Base-by-base conservation (phyloP, 2,797 vertebrate species). In the Etheostoma nigrum region DNA sequence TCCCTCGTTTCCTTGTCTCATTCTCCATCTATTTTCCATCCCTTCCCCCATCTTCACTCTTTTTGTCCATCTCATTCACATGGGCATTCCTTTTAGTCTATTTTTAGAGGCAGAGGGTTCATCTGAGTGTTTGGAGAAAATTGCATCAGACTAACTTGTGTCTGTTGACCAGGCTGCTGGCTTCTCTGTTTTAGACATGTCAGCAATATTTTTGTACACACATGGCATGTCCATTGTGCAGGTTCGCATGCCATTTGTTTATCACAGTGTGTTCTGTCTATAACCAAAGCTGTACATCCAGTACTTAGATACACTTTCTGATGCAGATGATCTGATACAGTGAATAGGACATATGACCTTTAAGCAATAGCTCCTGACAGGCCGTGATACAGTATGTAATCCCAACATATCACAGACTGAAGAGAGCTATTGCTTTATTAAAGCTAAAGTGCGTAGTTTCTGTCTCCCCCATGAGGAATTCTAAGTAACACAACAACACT, bases 21-120 rank as follows among this genome's bases (percentile, higher is more conserved):
- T 40, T 72, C 54, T 67, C 23, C 11, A 7, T 47, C 15, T 27
- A 40, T 52, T 4, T 48, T 45, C 53, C 10, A 21, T 16, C 64
- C 57, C 65, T 49, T 42, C 64, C 47, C 67, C 72, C 65, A 47
- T 45, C 49, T 21, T 58, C 25, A 27, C 54, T 61, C 54, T 55
- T 76, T 84, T 36, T 72, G 59, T 72, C 72, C 78, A 82, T 47
- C 61, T 67, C 57, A 27, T 66, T 68, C 76, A 71, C 65, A 71
- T 2, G 75, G 74, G 75, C 79, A 82, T 85, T 82, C 76, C 76
- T 70, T 74, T 77, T n/a, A 45, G 62, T 80, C 79, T 82, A 84
- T 85, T 76, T 73, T 76, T 85, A 78, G 76, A 73, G 44, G 51
- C 78, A 55, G 61, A 74, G 48, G 69, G 69, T 59, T 87, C 85